Evolutionary conservation across 37 sponge, comb jelly and placozoan species (phyloP).

Genomic region (Ianthella basta): DNA sequence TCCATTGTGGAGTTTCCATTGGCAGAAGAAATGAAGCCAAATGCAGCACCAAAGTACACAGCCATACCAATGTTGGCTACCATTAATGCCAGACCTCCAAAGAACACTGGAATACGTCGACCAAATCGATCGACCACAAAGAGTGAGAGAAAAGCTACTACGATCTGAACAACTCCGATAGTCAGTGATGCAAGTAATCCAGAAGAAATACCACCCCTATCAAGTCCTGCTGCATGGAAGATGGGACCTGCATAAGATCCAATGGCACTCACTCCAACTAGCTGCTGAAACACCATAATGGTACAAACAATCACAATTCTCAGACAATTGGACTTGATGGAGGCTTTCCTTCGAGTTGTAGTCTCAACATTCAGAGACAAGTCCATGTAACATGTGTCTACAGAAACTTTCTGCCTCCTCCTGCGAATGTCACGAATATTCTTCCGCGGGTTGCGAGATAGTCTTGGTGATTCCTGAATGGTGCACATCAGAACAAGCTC

Average conservation of each 20-base stretch:
- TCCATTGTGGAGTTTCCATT: too few species aligned
- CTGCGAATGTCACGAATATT: neutral
- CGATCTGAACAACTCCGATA: constrained; percentile 54
- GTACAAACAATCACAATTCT: constrained; percentile 28
- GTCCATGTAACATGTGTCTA: too few species aligned
- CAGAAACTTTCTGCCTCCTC: neutral
- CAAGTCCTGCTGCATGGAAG: constrained; percentile 31
- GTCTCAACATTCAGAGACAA: neutral
- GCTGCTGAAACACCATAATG: constrained; percentile 79
- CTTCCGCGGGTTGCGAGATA: constrained; percentile 39
- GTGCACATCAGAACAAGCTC: constrained; percentile 58
- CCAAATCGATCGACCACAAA: constrained; percentile 76
- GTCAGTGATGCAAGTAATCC: constrained; percentile 33
- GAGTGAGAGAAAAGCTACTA: constrained; percentile 53
- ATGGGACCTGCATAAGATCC: constrained; percentile 64
- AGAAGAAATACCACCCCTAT: neutral
- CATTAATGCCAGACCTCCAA: constrained; percentile 47
- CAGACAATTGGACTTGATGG: too few species aligned
- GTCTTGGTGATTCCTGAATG: constrained; percentile 76
- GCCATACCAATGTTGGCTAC: constrained; percentile 52
- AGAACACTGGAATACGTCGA: constrained; percentile 52
- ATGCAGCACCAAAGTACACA: constrained; percentile 26
- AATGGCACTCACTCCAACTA: constrained; percentile 81
- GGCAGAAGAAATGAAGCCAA: neutral
- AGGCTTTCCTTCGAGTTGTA: neutral